Evolutionary conservation across 2,888 invertebrate species (phyloP).

Genomic region (Phragmatobia fuliginosa): DNA sequence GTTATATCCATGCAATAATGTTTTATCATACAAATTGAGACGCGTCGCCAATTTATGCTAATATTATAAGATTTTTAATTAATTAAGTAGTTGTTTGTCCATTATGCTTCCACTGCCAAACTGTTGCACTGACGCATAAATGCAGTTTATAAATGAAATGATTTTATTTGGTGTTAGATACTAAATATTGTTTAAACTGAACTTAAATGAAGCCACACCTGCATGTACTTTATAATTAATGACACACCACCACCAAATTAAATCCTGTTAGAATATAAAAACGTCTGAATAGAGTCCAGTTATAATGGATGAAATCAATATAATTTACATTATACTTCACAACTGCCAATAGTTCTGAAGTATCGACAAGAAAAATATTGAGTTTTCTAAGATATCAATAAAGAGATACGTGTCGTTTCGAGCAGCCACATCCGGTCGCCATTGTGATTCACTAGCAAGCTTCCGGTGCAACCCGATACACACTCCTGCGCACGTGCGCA

Average conservation of each 20-base stretch:
- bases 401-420: constrained; percentile 85
- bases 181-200: background rate
- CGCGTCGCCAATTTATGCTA: too few relatives aligned
- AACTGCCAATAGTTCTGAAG: constrained; percentile 71
- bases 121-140: too few relatives aligned
- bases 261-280: constrained; percentile 28
- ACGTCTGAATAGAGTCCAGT: constrained; percentile 27
- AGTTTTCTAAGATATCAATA: constrained; percentile 84
- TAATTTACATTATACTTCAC: constrained; percentile 61
- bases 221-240: background rate
- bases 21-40: background rate
- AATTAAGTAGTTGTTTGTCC: too few relatives aligned
- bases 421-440: constrained; percentile 85
- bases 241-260: constrained; percentile 16
- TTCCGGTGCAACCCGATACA: constrained; percentile 86
- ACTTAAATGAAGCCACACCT: background rate
- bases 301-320: constrained; percentile 53
- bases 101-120: too few relatives aligned
- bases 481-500: constrained; percentile 86
- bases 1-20: background rate
- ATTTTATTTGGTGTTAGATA: background rate
- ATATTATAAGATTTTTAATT: too few relatives aligned
- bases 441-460: constrained; percentile 80
- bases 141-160: background rate
- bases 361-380: constrained; percentile 82